A percentile compares a stretch with the other conserved stretches of the same genome.
Conservation (phyloP, 2,797 vertebrate genomes). For the Chiroxiphia lanceolata region DNA sequence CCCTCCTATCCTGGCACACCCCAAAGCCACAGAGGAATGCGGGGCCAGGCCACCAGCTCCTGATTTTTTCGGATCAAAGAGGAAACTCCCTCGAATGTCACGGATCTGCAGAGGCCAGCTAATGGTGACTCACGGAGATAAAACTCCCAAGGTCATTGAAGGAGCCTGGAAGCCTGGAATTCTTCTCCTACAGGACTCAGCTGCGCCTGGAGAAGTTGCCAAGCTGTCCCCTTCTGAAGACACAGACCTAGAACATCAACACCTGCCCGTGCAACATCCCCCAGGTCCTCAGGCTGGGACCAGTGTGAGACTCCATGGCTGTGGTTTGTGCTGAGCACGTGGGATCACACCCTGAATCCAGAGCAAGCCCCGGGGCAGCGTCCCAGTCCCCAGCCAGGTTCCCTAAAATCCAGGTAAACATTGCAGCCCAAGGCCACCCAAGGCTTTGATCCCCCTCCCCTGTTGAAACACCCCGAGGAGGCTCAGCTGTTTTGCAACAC, state of each 20-base stretch:
- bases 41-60: not conserved
- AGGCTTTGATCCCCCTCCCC: not conserved
- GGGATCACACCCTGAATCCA: fast-evolving
- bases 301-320: fast-evolving
- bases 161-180: not conserved
- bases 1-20: not conserved
- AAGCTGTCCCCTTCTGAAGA: not conserved
- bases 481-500: not conserved
- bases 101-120: not conserved
- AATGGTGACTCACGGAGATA: slow-evolving; percentile 1
- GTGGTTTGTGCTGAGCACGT: fast-evolving
- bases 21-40: not conserved
- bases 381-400: not conserved
- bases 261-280: not conserved
- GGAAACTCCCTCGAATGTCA: not conserved
- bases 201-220: not conserved
- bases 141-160: not conserved
- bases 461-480: not conserved
- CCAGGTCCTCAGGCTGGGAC: not conserved
- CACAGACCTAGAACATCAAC: not conserved
- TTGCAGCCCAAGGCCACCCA: not conserved
- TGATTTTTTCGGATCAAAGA: not conserved
- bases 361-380: not conserved
- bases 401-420: not conserved
- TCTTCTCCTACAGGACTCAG: not conserved